Evolutionary conservation across 2,113 vertebrate species (phyloP), one percentile per base, ranked within the genome.

Genomic region (Parotia lawesii): DNA sequence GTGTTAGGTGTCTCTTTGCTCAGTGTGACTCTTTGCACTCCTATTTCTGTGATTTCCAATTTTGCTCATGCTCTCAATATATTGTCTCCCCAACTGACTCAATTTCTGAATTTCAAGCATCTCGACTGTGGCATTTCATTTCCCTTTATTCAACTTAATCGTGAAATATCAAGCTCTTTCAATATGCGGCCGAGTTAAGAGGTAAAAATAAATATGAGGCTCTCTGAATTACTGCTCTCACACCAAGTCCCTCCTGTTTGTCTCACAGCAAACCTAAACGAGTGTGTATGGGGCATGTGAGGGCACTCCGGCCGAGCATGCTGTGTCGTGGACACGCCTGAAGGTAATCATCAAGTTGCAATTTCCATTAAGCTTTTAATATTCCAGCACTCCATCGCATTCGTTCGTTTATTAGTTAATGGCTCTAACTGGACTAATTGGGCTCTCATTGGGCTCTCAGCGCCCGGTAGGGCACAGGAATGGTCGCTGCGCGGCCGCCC

Each of bases 251-350:
- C 42, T 57, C 3, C 2, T 22, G 60, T 25, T 51, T 37, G 53
- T 31, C 44, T 57, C 33, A 4, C 0, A 25, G 40, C 33, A 70
- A 27, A 53, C 1, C 6, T 14, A 17, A 48, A 27, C 16, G n/a
- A 28, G 25, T 1, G 12, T 0, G 3, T 10, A 1, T 0, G 24
- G 38, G 27, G 40, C 15, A 15, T 0, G 12, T 4, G 8, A 75
- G 22, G 23, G n/a, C 23, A 19, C 51, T 6, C 22, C 0, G 4
- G 33, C 28, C 3, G 4, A 5, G n/a, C 37, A 18, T 0, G 22
- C 45, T 4, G 15, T 23, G 20, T 1, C 44, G 16, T 0, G 45
- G 18, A 15, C 23, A 6, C 20, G 2, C 15, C n/a, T 37, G 48
- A 19, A 5, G 58, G 11, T 12, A n/a, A 61, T 38, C 4, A 33